These are phyloP conservation scores for Nipponacmea schrenckii DNA, from an alignment of 2,888 invertebrate species.

Conservation along the genomic window DNA sequence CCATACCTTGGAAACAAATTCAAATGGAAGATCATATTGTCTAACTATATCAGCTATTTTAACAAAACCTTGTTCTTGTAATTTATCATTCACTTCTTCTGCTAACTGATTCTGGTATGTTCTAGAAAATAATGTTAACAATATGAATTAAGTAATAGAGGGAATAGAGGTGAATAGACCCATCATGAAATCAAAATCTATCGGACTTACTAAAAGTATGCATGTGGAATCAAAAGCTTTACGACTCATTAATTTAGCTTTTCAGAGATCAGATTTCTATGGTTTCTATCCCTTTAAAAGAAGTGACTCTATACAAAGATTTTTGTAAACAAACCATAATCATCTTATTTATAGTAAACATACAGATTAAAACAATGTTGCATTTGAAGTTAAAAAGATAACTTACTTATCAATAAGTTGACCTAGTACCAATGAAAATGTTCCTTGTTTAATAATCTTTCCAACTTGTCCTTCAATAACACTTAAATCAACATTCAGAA, in stretches of 20 bases:
- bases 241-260: no score
- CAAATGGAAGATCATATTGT: conserved; percentile 90
- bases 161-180: background rate
- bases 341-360: no score
- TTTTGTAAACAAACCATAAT: no score
- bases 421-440: conserved; percentile 84
- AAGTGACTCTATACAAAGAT: no score
- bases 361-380: no score
- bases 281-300: no score
- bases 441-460: conserved; percentile 77
- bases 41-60: conserved; percentile 87
- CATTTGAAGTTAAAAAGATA: no score
- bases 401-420: conserved; percentile 82
- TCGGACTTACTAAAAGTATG: no score
- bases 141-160: background rate
- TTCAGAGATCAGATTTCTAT: no score
- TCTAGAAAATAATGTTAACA: conserved; percentile 60
- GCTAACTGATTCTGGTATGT: conserved; percentile 84
- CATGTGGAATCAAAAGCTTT: no score
- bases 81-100: conserved; percentile 90
- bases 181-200: no score
- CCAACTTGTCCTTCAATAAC: conserved; percentile 78
- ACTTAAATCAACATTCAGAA: conserved; percentile 87
- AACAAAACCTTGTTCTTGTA: conserved; percentile 82
- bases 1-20: conserved; percentile 80